phyloP scores from a whole-genome alignment of 2,797 vertebrate species.

The Phalloptychus januarius region DNA sequence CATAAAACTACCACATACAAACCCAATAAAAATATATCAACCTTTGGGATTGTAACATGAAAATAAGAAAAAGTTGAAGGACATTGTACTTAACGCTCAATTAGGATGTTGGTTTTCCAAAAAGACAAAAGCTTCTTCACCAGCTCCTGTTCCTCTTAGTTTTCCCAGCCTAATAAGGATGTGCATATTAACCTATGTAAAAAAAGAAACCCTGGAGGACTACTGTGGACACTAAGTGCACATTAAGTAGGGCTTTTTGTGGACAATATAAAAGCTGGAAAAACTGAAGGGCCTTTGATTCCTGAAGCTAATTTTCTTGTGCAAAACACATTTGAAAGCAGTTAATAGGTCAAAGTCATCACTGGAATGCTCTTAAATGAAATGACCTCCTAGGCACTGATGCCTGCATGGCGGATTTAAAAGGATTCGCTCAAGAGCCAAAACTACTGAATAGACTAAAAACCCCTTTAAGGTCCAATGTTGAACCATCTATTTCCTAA shows the following conservation, averaged over 20 bases:
- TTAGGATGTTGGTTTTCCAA: constrained; percentile 6
- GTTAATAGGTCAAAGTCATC: constrained; percentile 51
- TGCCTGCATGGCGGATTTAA: constrained; percentile 33
- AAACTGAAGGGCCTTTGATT: constrained; percentile 16
- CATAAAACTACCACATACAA: background rate
- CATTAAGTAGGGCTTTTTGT: constrained; percentile 37
- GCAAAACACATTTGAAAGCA: constrained; percentile 37
- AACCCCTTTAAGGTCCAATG: background rate
- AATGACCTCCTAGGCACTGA: constrained; percentile 53
- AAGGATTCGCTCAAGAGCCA: constrained; percentile 17
- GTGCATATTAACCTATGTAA: constrained; percentile 37
- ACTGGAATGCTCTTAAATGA: constrained; percentile 56
- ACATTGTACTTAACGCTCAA: background rate
- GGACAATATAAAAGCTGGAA: constrained; percentile 30
- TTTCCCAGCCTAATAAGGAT: constrained; percentile 19
- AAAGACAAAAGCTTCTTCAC: constrained; percentile 13
- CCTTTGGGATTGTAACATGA: background rate
- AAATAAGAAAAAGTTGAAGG: background rate
- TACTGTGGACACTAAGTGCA: constrained; percentile 31
- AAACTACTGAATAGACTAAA: constrained; percentile 3
- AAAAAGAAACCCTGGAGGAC: constrained; percentile 53
- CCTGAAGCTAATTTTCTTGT: constrained; percentile 35
- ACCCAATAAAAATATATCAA: background rate
- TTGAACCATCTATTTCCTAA: background rate
- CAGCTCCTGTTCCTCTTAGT: constrained; percentile 12